A percentile compares a stretch with the other conserved stretches of the same genome.
These are phyloP conservation scores for Drosophila repleta DNA, from an alignment of 1,140 invertebrate species.

Conservation along the genomic window DNA sequence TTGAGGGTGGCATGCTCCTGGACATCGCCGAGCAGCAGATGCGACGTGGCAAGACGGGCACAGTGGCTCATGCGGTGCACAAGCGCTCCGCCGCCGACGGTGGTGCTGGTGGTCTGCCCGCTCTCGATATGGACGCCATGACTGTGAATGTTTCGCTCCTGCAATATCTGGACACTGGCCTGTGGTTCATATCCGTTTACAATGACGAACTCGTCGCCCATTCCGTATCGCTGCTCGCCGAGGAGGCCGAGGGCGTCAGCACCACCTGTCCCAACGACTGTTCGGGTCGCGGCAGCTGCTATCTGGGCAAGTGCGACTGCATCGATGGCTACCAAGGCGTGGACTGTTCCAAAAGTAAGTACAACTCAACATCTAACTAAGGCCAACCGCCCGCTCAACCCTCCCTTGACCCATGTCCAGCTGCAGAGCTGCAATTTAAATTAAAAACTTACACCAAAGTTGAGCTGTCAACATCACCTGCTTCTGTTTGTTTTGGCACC, in stretches of 20 bases:
- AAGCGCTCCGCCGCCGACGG: slow-evolving; percentile 74
- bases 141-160: slow-evolving; percentile 93
- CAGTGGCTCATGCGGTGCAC: slow-evolving; percentile 24
- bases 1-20: slow-evolving; percentile 65
- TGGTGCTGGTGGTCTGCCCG: slow-evolving; percentile 66
- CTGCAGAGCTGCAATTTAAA: slow-evolving; percentile 47
- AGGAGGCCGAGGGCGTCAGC: slow-evolving; percentile 93
- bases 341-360: slow-evolving; percentile 96
- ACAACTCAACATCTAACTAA: neutral
- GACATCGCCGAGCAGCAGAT: slow-evolving; percentile 61
- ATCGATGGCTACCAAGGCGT: slow-evolving; percentile 96
- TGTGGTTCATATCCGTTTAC: slow-evolving; percentile 97
- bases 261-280: slow-evolving; percentile 97
- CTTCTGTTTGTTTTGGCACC: slow-evolving; percentile 48
- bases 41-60: neutral
- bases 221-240: slow-evolving; percentile 91
- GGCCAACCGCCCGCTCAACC: too few relatives aligned
- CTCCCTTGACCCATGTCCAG: neutral
- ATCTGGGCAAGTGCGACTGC: slow-evolving; percentile 97
- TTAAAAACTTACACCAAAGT: slow-evolving; percentile 58
- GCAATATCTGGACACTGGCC: slow-evolving; percentile 95
- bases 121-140: slow-evolving; percentile 87
- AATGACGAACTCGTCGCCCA: slow-evolving; percentile 96
- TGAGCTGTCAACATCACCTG: slow-evolving; percentile 70
- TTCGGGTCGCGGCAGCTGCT: slow-evolving; percentile 96